Conservation (phyloP, 2,113 vertebrate species). For the Glaucomys volans region DNA sequence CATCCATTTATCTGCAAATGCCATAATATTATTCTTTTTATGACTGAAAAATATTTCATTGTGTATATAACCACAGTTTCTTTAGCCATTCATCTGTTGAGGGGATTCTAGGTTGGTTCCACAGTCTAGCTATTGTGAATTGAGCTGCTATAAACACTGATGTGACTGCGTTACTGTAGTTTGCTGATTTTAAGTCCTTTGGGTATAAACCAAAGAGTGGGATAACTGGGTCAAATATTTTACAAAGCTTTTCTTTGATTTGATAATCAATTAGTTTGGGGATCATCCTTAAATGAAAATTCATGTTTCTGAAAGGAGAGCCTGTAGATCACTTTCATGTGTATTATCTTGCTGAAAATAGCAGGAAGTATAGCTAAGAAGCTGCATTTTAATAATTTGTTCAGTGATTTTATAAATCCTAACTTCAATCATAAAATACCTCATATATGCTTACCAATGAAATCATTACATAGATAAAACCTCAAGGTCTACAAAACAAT, state of each 20-base stretch:
- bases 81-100: too few relatives aligned
- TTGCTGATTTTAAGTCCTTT: too few relatives aligned
- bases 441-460: neutral
- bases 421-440: neutral
- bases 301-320: neutral
- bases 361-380: neutral
- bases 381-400: neutral
- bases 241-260: neutral
- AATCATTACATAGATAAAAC: neutral
- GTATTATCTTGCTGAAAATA: neutral
- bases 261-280: neutral
- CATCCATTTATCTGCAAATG: too few relatives aligned
- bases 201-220: too few relatives aligned
- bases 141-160: too few relatives aligned
- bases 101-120: too few relatives aligned
- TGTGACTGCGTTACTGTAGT: too few relatives aligned
- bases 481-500: constrained; percentile 24
- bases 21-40: too few relatives aligned
- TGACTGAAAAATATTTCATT: too few relatives aligned
- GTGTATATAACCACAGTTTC: too few relatives aligned
- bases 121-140: too few relatives aligned
- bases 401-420: neutral
- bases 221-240: too few relatives aligned
- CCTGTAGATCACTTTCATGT: neutral
- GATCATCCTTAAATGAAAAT: constrained; percentile 15